These are phyloP conservation scores for Plemyria rubiginata DNA, from an alignment of 2,888 invertebrate species.

Conservation along the genomic window DNA sequence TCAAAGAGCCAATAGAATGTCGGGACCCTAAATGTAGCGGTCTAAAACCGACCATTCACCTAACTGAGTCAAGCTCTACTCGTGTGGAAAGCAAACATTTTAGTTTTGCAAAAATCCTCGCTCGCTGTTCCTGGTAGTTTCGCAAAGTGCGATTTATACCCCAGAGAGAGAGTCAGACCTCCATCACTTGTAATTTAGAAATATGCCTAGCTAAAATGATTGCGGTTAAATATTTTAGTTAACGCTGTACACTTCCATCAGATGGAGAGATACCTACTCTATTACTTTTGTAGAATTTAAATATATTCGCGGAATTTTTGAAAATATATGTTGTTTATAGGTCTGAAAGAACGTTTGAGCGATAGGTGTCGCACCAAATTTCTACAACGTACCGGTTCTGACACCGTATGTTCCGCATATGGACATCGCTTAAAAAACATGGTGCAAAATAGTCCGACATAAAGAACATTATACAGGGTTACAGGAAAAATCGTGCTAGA, in stretches of 20 bases:
- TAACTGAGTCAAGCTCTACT: constrained; percentile 10
- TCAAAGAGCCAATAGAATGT: neutral
- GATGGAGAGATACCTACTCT: neutral
- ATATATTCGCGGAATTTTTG: too few species aligned
- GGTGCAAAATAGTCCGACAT: too few species aligned
- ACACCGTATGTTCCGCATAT: too few species aligned
- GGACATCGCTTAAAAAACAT: too few species aligned
- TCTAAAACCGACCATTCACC: neutral
- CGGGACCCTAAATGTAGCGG: neutral
- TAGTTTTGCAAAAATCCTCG: constrained; percentile 18
- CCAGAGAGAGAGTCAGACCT: constrained; percentile 36
- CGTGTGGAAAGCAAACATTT: constrained; percentile 28
- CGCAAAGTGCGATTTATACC: constrained; percentile 35
- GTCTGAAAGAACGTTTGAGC: too few species aligned
- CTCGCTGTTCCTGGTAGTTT: constrained; percentile 21
- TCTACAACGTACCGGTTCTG: too few species aligned
- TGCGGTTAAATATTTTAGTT: neutral
- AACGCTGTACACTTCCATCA: neutral
- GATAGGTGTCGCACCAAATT: too few species aligned
- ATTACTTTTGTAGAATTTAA: neutral
- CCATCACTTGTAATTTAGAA: constrained; percentile 35
- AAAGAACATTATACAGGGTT: too few species aligned
- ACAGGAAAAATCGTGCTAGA: too few species aligned
- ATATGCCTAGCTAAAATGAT: neutral
- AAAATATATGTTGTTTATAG: too few species aligned